Percentiles rank a stretch among this genome's conserved stretches.
phyloP scores from a whole-genome alignment of 2,888 invertebrate species.

The Ceramica pisi region DNA sequence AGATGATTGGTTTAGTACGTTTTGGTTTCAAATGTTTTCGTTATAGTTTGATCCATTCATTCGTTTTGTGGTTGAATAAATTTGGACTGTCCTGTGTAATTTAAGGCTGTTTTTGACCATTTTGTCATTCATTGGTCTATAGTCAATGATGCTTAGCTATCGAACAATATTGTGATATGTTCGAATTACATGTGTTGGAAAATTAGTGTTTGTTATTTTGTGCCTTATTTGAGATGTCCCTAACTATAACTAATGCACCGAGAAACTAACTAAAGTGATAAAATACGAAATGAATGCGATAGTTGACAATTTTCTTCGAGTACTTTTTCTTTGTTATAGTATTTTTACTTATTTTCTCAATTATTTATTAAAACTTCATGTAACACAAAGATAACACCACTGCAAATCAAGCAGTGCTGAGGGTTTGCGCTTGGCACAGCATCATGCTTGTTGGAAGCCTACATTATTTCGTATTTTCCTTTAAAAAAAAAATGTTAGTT shows the following conservation, averaged over 20 bases:
- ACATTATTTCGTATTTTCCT: no score
- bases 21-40: not conserved
- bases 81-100: not conserved
- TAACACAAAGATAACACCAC: no score
- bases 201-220: constrained; percentile 7
- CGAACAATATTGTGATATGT: not conserved
- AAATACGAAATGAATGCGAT: not conserved
- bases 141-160: not conserved
- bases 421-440: no score
- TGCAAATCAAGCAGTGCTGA: no score
- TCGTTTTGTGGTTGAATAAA: not conserved
- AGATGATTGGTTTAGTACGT: not conserved
- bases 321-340: not conserved
- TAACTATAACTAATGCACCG: not conserved
- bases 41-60: not conserved
- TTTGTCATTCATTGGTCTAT: constrained; percentile 8
- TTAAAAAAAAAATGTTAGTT: no score
- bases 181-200: not conserved
- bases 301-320: not conserved
- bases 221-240: not conserved
- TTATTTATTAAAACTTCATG: no score
- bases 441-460: no score
- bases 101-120: not conserved
- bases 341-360: not conserved
- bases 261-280: not conserved